These are phyloP conservation scores for Paralvinella palmiformis DNA, from an alignment of 1,140 invertebrate species.

Conservation along the genomic window DNA sequence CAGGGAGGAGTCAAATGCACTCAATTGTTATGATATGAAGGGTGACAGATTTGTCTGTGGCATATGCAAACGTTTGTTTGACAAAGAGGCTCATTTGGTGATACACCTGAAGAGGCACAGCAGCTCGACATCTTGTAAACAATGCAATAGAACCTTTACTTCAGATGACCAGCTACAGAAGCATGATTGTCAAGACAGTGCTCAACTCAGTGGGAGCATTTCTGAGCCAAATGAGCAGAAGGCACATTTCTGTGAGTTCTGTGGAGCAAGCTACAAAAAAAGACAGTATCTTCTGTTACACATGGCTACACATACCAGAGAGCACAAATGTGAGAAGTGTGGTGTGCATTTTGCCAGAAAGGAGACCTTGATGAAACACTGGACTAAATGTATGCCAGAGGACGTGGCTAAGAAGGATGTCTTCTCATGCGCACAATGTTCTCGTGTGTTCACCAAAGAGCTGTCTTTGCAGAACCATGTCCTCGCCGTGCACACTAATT, in stretches of 20 bases:
- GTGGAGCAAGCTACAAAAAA: conserved; percentile 52
- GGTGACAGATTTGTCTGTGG: conserved; percentile 31
- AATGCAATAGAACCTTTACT: conserved; percentile 26
- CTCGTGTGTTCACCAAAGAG: conserved; percentile 31
- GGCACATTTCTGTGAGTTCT: conserved; percentile 53
- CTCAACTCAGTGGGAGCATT: too few species aligned
- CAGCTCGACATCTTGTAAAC: conserved; percentile 25
- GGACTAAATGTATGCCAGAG: conserved; percentile 36
- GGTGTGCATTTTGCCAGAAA: conserved; percentile 39
- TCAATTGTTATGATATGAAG: conserved; percentile 22
- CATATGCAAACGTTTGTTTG: conserved; percentile 36
- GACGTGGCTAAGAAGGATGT: conserved; percentile 26
- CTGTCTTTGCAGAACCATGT: conserved; percentile 31
- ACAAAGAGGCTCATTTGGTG: conserved; percentile 32
- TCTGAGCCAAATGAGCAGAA: not conserved
- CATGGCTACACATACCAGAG: conserved; percentile 54
- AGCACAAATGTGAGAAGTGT: conserved; percentile 49
- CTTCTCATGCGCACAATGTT: conserved; percentile 31
- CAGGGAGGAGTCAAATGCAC: too few species aligned
- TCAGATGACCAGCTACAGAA: conserved; percentile 17
- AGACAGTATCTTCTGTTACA: conserved; percentile 52
- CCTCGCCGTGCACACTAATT: conserved; percentile 28
- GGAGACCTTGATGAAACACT: conserved; percentile 38
- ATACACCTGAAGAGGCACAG: conserved; percentile 34
- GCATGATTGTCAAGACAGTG: not conserved